Evolutionary conservation across 2,113 vertebrate species (phyloP).

Genomic region (Chinchilla lanigera): DNA sequence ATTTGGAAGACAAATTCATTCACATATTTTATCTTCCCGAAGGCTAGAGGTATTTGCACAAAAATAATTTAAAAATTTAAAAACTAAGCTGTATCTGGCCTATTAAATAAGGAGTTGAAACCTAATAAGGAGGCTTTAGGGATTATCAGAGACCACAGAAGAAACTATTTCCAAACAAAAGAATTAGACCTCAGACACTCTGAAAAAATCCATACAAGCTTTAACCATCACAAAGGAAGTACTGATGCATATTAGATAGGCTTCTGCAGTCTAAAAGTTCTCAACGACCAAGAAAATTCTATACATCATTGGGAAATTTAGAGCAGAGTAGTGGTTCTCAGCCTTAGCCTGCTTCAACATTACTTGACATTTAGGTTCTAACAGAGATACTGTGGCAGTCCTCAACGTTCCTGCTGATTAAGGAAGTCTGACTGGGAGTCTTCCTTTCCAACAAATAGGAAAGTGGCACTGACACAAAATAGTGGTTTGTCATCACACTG

Average conservation of each 20-base stretch:
- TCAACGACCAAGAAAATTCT: background rate
- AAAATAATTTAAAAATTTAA: conserved; percentile 71
- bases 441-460: background rate
- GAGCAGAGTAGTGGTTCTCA: background rate
- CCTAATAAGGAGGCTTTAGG: conserved; percentile 62
- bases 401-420: background rate
- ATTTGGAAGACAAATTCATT: conserved; percentile 5
- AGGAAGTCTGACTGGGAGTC: background rate
- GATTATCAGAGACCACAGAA: conserved; percentile 79
- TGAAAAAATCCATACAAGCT: background rate
- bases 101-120: conserved; percentile 78
- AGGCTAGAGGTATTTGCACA: conserved; percentile 72
- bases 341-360: background rate
- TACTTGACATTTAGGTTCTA: background rate
- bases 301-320: background rate
- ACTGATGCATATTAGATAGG: background rate
- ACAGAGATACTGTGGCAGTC: background rate
- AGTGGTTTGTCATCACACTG: background rate
- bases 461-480: background rate
- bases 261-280: too few relatives aligned
- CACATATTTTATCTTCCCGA: conserved; percentile 47
- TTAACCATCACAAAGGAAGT: background rate
- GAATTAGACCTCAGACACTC: conserved; percentile 70
- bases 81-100: conserved; percentile 64
- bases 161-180: conserved; percentile 76